phyloP scores from a whole-genome alignment of 2,888 invertebrate species.

The Stomorhina lunata region DNA sequence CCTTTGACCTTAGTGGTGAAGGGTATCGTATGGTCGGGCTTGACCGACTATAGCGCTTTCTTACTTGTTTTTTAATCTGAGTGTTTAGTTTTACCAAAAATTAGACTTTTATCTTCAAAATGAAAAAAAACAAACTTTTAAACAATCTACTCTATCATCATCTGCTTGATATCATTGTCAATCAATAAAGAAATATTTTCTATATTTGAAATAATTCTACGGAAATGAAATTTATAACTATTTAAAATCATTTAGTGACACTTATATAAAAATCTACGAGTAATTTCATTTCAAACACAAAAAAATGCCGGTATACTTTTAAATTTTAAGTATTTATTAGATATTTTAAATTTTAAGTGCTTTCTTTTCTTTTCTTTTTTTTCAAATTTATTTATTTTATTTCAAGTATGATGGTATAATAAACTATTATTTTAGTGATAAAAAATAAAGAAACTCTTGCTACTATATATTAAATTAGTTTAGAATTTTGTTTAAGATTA shows the following conservation, averaged over 20 bases:
- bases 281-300: slow-evolving; percentile 5
- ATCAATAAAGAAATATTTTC: neutral
- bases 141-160: too few species aligned
- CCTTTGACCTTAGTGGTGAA: too few species aligned
- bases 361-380: too few species aligned
- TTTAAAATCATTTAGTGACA: neutral
- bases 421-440: slow-evolving; percentile 31
- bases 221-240: slow-evolving; percentile 40
- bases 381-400: too few species aligned
- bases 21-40: too few species aligned
- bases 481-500: neutral
- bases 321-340: neutral
- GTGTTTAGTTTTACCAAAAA: too few species aligned
- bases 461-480: neutral
- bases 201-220: neutral
- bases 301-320: neutral
- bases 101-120: neutral
- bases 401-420: slow-evolving; percentile 31
- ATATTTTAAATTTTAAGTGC: neutral
- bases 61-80: too few species aligned
- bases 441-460: too few species aligned
- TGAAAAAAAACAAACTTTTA: neutral
- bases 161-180: neutral
- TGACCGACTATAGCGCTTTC: too few species aligned
- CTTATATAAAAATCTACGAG: neutral